These are phyloP conservation scores for Sebastes schlegelii DNA, from an alignment of 2,113 vertebrate genomes.

Conservation along the genomic window DNA sequence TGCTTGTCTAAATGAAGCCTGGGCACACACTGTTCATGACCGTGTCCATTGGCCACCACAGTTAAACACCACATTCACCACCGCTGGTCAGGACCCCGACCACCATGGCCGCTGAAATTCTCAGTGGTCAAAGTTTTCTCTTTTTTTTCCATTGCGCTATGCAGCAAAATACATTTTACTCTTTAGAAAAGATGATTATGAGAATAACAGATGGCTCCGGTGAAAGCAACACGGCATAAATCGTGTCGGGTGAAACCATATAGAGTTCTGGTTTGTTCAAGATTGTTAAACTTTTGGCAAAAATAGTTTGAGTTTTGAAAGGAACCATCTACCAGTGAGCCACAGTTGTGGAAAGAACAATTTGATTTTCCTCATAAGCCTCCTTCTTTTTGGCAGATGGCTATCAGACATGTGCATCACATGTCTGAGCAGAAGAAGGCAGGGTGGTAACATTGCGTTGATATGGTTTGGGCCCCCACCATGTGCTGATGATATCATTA, in stretches of 20 bases:
- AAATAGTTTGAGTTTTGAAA: constrained; percentile 27
- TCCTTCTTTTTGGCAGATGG: constrained; percentile 23
- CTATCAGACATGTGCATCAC: constrained; percentile 48
- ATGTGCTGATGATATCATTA: constrained; percentile 68
- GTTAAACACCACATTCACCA: constrained; percentile 71
- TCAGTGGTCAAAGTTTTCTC: constrained; percentile 48
- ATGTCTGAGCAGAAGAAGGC: constrained; percentile 38
- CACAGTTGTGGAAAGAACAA: constrained; percentile 40
- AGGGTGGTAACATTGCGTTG: constrained; percentile 47
- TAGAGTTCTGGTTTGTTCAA: constrained; percentile 27
- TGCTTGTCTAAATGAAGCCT: constrained; percentile 43
- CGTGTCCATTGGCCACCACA: constrained; percentile 62
- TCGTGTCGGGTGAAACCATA: constrained; percentile 20
- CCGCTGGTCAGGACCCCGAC: constrained; percentile 63
- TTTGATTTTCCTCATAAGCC: constrained; percentile 31
- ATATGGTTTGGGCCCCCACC: constrained; percentile 46
- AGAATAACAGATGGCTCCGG: constrained; percentile 48
- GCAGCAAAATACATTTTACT: constrained; percentile 60
- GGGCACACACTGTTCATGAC: constrained; percentile 59
- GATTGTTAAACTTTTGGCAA: constrained; percentile 18
- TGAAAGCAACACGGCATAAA: constrained; percentile 23
- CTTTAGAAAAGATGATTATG: constrained; percentile 62
- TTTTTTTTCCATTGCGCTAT: constrained; percentile 44
- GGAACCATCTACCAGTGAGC: constrained; percentile 11
- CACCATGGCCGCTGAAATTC: constrained; percentile 66